Evolutionary conservation across 2,797 vertebrate genomes (phyloP).

Genomic region (Lepilemur septentrionalis): DNA sequence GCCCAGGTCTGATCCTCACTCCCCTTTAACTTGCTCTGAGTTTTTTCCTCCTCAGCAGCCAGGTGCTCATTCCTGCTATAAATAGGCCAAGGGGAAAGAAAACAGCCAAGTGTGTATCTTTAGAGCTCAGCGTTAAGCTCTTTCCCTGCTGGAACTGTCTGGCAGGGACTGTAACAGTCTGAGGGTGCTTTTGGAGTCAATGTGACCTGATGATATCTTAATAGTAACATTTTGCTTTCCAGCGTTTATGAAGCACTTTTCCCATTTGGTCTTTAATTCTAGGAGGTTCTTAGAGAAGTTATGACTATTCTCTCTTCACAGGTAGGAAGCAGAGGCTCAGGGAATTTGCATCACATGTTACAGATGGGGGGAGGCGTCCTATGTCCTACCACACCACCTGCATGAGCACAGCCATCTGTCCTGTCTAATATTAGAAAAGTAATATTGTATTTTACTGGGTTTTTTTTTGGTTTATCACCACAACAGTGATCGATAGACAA

Average conservation of each 20-base stretch:
- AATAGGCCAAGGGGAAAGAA: conserved; percentile 14
- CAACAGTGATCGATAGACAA: neutral
- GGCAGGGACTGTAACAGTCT: neutral
- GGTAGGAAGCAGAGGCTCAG: neutral
- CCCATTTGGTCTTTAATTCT: conserved; percentile 7
- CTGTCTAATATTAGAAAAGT: neutral
- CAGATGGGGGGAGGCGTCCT: neutral
- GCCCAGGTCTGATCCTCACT: neutral
- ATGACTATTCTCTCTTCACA: neutral
- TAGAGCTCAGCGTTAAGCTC: neutral
- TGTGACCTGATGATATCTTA: neutral
- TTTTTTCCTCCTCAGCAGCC: neutral
- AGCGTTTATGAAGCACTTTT: neutral
- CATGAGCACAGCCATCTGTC: neutral
- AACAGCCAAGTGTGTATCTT: neutral
- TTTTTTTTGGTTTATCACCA: neutral
- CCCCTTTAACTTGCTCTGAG: neutral
- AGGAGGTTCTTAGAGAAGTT: neutral
- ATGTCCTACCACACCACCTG: neutral
- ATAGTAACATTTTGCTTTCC: neutral
- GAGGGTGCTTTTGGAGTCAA: neutral
- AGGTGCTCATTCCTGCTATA: neutral
- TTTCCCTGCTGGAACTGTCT: neutral
- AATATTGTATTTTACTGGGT: neutral
- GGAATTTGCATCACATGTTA: rapidly evolving